Percentiles rank a stretch among this genome's conserved stretches.
These are phyloP conservation scores for Drosophila ambigua DNA, from an alignment of 1,140 invertebrate species.

Conservation along the genomic window DNA sequence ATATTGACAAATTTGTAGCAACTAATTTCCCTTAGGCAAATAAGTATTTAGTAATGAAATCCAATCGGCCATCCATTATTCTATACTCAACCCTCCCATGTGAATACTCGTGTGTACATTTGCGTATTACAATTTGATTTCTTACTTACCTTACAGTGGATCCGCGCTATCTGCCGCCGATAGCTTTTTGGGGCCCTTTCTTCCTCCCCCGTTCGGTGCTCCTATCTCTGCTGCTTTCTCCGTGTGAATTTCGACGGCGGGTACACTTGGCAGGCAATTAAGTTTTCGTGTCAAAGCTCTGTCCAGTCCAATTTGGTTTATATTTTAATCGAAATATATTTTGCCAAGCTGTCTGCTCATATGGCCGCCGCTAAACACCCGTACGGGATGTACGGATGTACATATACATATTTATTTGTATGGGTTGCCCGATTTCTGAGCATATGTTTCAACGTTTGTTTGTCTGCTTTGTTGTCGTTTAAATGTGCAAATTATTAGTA, in stretches of 20 bases:
- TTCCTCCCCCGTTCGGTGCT: conserved; percentile 17
- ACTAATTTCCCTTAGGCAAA: no score
- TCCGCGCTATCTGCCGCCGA: conserved; percentile 14
- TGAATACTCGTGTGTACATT: background rate
- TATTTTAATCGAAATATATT: conserved; percentile 78
- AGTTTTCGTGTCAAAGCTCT: conserved; percentile 69
- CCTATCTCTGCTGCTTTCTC: conserved; percentile 26
- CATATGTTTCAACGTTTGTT: conserved; percentile 27
- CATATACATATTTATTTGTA: conserved; percentile 20
- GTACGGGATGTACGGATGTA: background rate
- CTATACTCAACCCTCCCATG: no score
- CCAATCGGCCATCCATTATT: no score
- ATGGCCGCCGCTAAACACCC: conserved; percentile 49
- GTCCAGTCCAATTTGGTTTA: conserved; percentile 78
- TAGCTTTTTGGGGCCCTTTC: conserved; percentile 61
- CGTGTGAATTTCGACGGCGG: conserved; percentile 28
- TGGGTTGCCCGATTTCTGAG: conserved; percentile 3
- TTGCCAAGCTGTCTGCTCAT: conserved; percentile 68
- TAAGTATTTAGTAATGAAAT: no score
- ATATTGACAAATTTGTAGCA: no score
- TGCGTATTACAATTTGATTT: background rate
- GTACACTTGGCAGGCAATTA: conserved; percentile 67
- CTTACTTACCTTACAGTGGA: conserved; percentile 48
- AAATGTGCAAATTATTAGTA: conserved; percentile 79
- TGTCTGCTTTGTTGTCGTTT: conserved; percentile 64